Base-by-base conservation (phyloP, 2,797 vertebrate species). In the Lithobates pipiens region DNA sequence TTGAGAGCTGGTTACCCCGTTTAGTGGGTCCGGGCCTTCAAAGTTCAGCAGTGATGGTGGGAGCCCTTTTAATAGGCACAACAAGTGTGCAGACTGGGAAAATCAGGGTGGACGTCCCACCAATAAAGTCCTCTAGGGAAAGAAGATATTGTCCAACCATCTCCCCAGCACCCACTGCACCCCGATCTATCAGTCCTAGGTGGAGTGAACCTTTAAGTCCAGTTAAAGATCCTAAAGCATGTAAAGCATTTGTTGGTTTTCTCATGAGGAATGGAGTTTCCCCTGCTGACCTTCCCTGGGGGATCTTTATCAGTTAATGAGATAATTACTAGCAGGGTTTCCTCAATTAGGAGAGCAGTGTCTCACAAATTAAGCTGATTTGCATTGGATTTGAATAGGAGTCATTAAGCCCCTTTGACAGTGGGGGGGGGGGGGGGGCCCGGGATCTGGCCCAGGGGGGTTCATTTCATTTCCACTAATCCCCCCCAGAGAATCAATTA, bases 361-460 rank as follows among this genome's bases (percentile, higher is more conserved):
- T 27, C 44, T 76, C 77, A 80, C 78, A 86, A 86, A 86, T 81
- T 42, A 86, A 86, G 73, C 79, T 77, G 21, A 72, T 86, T 82
- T 82, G 25, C 85, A 86, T 82, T 42, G 15, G 74, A 36, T 80
- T 63, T 80, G 50, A 63, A 61, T 82, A 15, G 61, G n/a, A 23
- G 21, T 65, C 61, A 25, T 27, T 61, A 63, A 76, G 72, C 46
- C 65, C 32, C 29, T 10, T 10, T 34, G 44, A 44, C 42, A 18
- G 36, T 8, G 76, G 76, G 34, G n/a, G n/a, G n/a, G n/a, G n/a
- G n/a, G n/a, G n/a, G n/a, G 50, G 65, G 57, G 25, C 25, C 25
- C 21, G 32, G 61, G 84, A 6, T 74, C 39, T 23, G 32, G 7
- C 44, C 21, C 4, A 15, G 32, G 36, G 50, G 32, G 3, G 32